Percentiles rank a stretch among this genome's conserved stretches.
Evolutionary conservation across 1,140 invertebrate genomes (phyloP).

Genomic region (Monochamus saltuarius): DNA sequence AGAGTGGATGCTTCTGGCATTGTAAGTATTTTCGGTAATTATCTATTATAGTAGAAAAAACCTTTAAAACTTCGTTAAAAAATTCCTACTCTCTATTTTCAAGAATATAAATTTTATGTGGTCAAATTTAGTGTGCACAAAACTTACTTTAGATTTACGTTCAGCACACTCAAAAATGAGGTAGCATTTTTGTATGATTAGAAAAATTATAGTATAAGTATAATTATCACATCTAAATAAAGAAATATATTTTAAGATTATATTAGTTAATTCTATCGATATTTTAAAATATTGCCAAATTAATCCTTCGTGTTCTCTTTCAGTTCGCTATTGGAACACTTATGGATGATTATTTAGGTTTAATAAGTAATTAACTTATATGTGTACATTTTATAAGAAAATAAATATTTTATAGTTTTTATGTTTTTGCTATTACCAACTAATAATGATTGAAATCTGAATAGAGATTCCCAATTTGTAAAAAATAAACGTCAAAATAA

Average conservation of each 20-base stretch:
- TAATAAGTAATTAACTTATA: slow-evolving; percentile 54
- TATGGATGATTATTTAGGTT: slow-evolving; percentile 96
- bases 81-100: neutral
- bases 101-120: neutral
- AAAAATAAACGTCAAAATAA: too few relatives aligned
- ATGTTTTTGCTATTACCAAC: slow-evolving; percentile 23
- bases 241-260: too few relatives aligned
- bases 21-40: slow-evolving; percentile 60
- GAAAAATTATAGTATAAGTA: too few relatives aligned
- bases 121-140: neutral
- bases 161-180: neutral
- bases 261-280: too few relatives aligned
- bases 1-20: slow-evolving; percentile 93
- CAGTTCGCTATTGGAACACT: slow-evolving; percentile 98
- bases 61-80: neutral
- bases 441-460: too few relatives aligned
- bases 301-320: slow-evolving; percentile 53
- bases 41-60: slow-evolving; percentile 10
- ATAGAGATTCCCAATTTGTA: neutral
- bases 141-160: neutral
- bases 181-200: neutral
- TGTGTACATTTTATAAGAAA: slow-evolving; percentile 15
- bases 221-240: too few relatives aligned
- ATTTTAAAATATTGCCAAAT: too few relatives aligned
- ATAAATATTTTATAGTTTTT: slow-evolving; percentile 7